phyloP scores from a whole-genome alignment of 2,888 invertebrate genomes.

The Adelphocoris suturalis region DNA sequence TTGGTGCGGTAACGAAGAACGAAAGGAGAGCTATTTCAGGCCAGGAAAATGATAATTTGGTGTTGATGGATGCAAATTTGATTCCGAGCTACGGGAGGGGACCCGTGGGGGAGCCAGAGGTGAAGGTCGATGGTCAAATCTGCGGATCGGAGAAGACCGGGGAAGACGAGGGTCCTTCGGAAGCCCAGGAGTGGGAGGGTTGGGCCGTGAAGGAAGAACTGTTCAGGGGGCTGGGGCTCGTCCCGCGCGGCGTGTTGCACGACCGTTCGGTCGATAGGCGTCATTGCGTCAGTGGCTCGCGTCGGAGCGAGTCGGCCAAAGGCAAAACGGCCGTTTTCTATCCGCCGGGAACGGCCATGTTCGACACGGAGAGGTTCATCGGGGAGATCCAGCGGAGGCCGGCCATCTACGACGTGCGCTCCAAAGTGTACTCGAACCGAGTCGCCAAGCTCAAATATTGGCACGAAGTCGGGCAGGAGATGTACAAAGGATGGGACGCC shows the following conservation, averaged over 20 bases:
- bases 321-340: slow-evolving; percentile 37
- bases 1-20: neutral
- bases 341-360: slow-evolving; percentile 68
- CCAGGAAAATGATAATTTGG: neutral
- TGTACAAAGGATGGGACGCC: slow-evolving; percentile 73
- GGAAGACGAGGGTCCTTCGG: slow-evolving; percentile 26
- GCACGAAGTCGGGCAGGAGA: slow-evolving; percentile 73
- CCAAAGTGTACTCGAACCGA: slow-evolving; percentile 67
- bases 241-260: slow-evolving; percentile 58
- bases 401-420: slow-evolving; percentile 72
- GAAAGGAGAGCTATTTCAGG: neutral
- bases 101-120: neutral
- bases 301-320: slow-evolving; percentile 7
- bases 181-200: slow-evolving; percentile 47
- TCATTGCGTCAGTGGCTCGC: slow-evolving; percentile 56
- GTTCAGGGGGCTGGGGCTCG: slow-evolving; percentile 63
- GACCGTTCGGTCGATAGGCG: slow-evolving; percentile 69
- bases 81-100: neutral
- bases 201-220: slow-evolving; percentile 62
- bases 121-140: neutral
- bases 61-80: neutral
- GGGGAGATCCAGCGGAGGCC: slow-evolving; percentile 72
- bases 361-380: slow-evolving; percentile 74
- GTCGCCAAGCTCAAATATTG: slow-evolving; percentile 71
- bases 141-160: neutral